Percentiles rank a stretch among this genome's conserved stretches.
Conservation (phyloP, 1,140 invertebrate genomes). For the Euglossa dilemma region DNA sequence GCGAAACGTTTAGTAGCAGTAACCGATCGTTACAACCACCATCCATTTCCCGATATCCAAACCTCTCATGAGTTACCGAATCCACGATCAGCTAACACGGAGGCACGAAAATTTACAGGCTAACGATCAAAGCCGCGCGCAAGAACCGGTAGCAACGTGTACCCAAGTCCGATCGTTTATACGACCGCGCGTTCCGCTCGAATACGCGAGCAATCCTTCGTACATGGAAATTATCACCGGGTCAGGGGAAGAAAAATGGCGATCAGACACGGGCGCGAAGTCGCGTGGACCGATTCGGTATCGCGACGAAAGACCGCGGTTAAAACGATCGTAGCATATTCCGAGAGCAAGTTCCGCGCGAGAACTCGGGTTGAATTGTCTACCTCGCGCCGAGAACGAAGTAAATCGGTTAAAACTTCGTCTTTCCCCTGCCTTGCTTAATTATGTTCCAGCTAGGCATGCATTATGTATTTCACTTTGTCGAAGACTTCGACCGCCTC, state of each 20-base stretch:
- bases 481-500: slow-evolving; percentile 27
- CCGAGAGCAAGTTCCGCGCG: neutral
- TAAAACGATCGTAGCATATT: slow-evolving; percentile 16
- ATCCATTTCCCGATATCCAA: slow-evolving; percentile 55
- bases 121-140: slow-evolving; percentile 24
- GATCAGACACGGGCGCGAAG: no score
- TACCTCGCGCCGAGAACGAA: neutral
- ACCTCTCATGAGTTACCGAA: slow-evolving; percentile 57
- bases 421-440: slow-evolving; percentile 26
- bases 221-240: neutral
- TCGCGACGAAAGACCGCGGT: neutral
- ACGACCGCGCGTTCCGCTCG: neutral
- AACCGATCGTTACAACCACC: slow-evolving; percentile 61
- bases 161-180: slow-evolving; percentile 11
- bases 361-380: slow-evolving; percentile 13
- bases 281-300: neutral
- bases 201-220: neutral
- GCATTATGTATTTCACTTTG: slow-evolving; percentile 54
- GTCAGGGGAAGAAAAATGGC: neutral
- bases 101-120: slow-evolving; percentile 47
- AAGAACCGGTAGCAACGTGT: slow-evolving; percentile 26
- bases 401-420: slow-evolving; percentile 46
- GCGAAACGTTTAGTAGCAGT: slow-evolving; percentile 58
- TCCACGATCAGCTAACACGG: slow-evolving; percentile 35
- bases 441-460: slow-evolving; percentile 45